Base-by-base conservation (phyloP, 2,888 invertebrate species). In the Drosophila hawaiiensis region DNA sequence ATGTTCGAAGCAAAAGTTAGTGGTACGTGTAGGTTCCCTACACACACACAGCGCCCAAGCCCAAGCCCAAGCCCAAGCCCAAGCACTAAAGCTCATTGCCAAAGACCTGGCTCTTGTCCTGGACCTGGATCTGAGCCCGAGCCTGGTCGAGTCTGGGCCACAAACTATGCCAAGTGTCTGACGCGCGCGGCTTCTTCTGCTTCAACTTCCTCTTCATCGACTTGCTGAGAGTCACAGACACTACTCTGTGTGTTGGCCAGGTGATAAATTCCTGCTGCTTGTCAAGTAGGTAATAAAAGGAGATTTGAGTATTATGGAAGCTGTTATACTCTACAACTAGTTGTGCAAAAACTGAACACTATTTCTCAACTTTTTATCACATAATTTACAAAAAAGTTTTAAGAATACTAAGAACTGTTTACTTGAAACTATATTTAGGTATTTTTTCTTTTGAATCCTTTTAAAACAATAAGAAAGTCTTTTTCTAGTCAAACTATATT, bases 1-100 rank as follows among this genome's bases (percentile, higher is more conserved):
- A 87, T 84, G 89, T 90, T 88, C 91, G 91, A 88, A 88, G 84
- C 89, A 82, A 88, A 88, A 88, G 87, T 88, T 88, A 88, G 89
- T 85, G 90, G 89, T 90, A 88, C 89, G 87, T 90, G 91, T 82
- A 85, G 79, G 74, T 70, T 75, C 60, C 56, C 14, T 14, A 14
- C 22, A 33, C 19, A 28, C 55, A 28, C 28, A 33, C 22, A 60
- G 33, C 63, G 19, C 25, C 50, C 47, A 55, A 31, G 29, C 14
- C 19, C 47, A 55, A 31, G 29, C 14, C 19, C 35, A 55, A 54
- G 55, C 43, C 25, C 25, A 47, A 43, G 60, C 43, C 25, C 29
- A 47, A 43, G 52, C 63, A 52, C 77, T 31, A 65, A 47, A 64
- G 68, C 78, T 61, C 52, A 73, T 47, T 62, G 62, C 41, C 56